Conservation (phyloP, 2,888 invertebrate species). For the Steromphala cineraria region DNA sequence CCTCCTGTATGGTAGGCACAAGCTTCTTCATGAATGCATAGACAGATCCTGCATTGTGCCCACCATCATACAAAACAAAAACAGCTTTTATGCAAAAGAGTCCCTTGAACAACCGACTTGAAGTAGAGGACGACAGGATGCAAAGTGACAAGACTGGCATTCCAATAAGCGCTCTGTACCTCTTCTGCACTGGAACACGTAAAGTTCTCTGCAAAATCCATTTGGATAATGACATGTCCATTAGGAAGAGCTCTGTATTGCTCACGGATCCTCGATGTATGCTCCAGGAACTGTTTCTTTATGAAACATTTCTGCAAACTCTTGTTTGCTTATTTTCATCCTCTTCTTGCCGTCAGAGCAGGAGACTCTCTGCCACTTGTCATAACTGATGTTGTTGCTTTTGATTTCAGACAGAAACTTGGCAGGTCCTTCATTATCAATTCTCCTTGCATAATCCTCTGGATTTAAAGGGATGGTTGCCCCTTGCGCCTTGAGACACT, state of each 20-base stretch:
- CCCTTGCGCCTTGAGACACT: too few species aligned
- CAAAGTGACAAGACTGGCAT: constrained; percentile 34
- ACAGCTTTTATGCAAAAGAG: constrained; percentile 29
- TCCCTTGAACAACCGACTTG: background rate
- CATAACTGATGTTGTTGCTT: background rate
- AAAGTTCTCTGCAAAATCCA: constrained; percentile 46
- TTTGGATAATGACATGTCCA: constrained; percentile 33
- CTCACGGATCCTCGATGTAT: constrained; percentile 22
- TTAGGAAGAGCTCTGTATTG: constrained; percentile 34
- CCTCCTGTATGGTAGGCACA: constrained; percentile 19
- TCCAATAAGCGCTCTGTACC: constrained; percentile 45
- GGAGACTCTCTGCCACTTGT: constrained; percentile 31
- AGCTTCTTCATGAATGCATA: constrained; percentile 28
- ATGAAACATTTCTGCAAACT: constrained; percentile 4
- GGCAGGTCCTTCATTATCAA: too few species aligned
- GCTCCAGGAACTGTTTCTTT: constrained; percentile 25
- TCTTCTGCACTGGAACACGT: constrained; percentile 34
- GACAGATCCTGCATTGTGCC: constrained; percentile 23
- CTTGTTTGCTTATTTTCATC: constrained; percentile 15
- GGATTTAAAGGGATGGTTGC: too few species aligned
- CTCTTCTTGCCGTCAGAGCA: constrained; percentile 25
- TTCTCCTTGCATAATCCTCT: too few species aligned
- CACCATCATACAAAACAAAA: constrained; percentile 36
- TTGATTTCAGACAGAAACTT: too few species aligned
- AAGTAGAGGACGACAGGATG: constrained; percentile 42